These are phyloP conservation scores for Condylura cristata DNA, from an alignment of 2,113 vertebrate genomes.

Conservation along the genomic window DNA sequence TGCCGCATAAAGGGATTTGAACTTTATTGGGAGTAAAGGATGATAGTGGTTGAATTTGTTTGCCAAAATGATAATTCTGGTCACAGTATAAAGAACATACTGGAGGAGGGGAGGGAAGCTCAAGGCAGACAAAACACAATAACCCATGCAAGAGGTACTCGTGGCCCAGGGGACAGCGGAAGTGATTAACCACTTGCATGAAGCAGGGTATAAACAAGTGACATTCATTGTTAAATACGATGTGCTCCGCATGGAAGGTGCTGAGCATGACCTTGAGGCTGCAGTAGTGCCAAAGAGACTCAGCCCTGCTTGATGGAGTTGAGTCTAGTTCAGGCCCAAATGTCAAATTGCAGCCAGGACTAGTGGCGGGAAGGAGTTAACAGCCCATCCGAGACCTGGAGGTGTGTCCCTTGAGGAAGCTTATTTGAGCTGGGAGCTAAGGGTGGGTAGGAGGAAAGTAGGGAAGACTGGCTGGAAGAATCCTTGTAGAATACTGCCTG, in stretches of 20 bases:
- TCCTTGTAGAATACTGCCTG: not conserved
- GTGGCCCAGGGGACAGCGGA: not conserved
- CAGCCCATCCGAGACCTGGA: not conserved
- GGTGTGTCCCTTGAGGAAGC: slow-evolving; percentile 41
- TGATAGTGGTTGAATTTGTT: not conserved
- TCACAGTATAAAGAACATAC: not conserved
- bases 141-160: not conserved
- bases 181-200: not conserved
- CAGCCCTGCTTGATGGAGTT: not conserved
- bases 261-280: not conserved
- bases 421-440: not conserved
- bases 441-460: not conserved
- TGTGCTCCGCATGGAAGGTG: not conserved
- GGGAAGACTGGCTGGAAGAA: not conserved
- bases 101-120: not conserved
- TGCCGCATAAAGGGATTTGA: not conserved
- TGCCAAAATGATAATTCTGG: slow-evolving; percentile 41
- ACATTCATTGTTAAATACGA: not conserved
- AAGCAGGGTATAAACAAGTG: not conserved
- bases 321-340: not conserved
- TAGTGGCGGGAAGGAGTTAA: not conserved
- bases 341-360: not conserved
- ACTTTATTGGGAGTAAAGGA: slow-evolving; percentile 27
- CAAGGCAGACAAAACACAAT: not conserved
- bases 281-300: not conserved